Evolutionary conservation across 2,888 invertebrate species (phyloP), one percentile per base, ranked within the genome.

Genomic region (Azorinus chamasolen): DNA sequence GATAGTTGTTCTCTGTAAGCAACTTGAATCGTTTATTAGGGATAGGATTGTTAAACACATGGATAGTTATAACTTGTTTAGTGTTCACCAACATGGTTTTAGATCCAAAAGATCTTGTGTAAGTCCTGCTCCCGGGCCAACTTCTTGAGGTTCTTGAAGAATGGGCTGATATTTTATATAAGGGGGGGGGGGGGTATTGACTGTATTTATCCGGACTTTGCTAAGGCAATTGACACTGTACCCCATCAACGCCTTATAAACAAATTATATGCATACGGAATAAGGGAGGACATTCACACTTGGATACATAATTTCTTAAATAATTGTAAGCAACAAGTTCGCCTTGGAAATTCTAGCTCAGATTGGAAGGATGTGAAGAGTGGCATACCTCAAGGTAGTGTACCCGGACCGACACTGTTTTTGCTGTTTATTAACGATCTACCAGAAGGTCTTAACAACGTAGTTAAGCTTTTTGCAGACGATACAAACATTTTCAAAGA

Each of bases 331-430:
- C 68, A 68, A 41, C 1, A 22, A 16, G 51, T 59, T 1, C 10
- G 18, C 3, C 12, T 68, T 8, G 43, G 27, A 25, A 27, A 25
- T 5, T 27, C 39, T 16, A 5, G 2, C 2, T 68, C 59, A 14
- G 32, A 41, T 20, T 20, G 20, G 27, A 20, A n/a, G 6, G 1
- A n/a, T 3, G 66, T 57, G 2, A 25, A 12, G 10, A 32, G 37
- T 24, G 66, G 48, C 10, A 24, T 66, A 12, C 57, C 66, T 27
- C 65, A 65, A 25, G 55, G 65, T n/a, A 27, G n/a, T 20, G 55
- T 65, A 14, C 24, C 55, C 2, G 55, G 46, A 5, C 55, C 53
- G 10, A 8, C 53, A 27, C 41, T 53, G 12, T 63, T 63, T 43
- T 25, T 54, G 1, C 39, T 53, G 1, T 63, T n/a, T 43, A 54